phyloP scores from a whole-genome alignment of 2,113 vertebrate species.

The Stomatorhinus ivindoensis region DNA sequence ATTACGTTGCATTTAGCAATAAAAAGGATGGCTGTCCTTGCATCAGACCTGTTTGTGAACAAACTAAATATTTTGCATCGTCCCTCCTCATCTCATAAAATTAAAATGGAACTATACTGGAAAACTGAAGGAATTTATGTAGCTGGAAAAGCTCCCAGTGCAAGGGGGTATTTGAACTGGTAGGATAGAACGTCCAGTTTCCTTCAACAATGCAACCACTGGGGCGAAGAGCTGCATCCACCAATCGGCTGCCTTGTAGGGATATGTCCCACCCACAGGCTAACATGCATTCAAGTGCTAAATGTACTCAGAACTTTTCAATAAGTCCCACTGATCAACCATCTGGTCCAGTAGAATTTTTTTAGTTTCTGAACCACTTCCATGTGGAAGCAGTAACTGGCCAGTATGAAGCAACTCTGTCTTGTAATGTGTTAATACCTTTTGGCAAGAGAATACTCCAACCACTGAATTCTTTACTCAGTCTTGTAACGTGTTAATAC shows the following conservation, averaged over 20 bases:
- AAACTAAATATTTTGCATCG: not conserved
- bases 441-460: not conserved
- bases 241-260: not conserved
- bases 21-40: conserved; percentile 16
- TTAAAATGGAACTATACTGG: not conserved
- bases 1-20: conserved; percentile 20
- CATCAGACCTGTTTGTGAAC: conserved; percentile 29
- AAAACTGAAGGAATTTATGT: not conserved
- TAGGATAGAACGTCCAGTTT: not conserved
- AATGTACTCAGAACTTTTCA: not conserved
- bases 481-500: not conserved
- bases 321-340: not conserved
- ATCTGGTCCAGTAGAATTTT: not conserved
- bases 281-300: not conserved
- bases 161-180: not conserved
- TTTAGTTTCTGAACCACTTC: not conserved
- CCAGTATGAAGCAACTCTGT: not conserved
- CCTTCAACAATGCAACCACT: not conserved
- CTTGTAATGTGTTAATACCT: not conserved
- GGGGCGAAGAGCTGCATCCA: not conserved
- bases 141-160: not conserved
- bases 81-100: not conserved
- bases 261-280: not conserved
- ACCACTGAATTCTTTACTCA: not conserved
- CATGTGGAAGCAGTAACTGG: not conserved